phyloP scores from a whole-genome alignment of 2,113 vertebrate genomes.

The western clawed frog (Xenopus tropicalis) region DNA sequence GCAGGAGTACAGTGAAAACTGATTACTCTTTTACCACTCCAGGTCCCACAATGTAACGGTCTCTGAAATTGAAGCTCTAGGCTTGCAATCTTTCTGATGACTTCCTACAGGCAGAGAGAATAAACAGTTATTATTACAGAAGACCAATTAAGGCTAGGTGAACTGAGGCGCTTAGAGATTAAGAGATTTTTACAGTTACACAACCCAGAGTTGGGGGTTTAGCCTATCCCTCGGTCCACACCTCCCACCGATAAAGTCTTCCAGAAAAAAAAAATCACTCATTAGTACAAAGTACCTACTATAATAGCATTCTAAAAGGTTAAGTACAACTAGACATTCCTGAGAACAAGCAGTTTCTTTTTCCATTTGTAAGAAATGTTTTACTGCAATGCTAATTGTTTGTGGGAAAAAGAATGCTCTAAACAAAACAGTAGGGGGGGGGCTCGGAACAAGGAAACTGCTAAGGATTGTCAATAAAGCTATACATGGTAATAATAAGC shows the following conservation, averaged over 20 bases:
- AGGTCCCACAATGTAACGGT: constrained; percentile 25
- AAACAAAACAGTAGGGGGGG: constrained; percentile 15
- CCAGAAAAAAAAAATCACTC: constrained; percentile 35
- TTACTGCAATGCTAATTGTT: constrained; percentile 39
- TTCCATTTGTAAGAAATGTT: constrained; percentile 11
- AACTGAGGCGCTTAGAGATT: constrained; percentile 22
- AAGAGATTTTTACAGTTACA: constrained; percentile 16
- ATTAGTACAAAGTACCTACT: constrained; percentile 38
- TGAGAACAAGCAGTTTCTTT: constrained; percentile 21
- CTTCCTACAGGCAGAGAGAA: constrained; percentile 35
- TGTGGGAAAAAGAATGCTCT: constrained; percentile 14
- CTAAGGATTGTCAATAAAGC: not conserved
- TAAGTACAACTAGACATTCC: constrained; percentile 24
- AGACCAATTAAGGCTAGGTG: constrained; percentile 37
- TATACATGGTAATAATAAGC: constrained; percentile 30
- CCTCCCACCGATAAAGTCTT: constrained; percentile 32
- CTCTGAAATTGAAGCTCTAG: constrained; percentile 38
- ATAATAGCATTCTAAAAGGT: constrained; percentile 42
- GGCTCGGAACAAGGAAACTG: constrained; percentile 2
- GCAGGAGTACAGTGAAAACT: constrained; percentile 7
- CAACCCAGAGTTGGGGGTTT: constrained; percentile 23
- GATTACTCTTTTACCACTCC: constrained; percentile 30
- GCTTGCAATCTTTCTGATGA: constrained; percentile 36
- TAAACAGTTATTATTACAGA: constrained; percentile 38
- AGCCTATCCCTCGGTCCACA: constrained; percentile 25